Evolutionary conservation across 1,140 invertebrate genomes (phyloP).

Genomic region (Temnothorax nylanderi): DNA sequence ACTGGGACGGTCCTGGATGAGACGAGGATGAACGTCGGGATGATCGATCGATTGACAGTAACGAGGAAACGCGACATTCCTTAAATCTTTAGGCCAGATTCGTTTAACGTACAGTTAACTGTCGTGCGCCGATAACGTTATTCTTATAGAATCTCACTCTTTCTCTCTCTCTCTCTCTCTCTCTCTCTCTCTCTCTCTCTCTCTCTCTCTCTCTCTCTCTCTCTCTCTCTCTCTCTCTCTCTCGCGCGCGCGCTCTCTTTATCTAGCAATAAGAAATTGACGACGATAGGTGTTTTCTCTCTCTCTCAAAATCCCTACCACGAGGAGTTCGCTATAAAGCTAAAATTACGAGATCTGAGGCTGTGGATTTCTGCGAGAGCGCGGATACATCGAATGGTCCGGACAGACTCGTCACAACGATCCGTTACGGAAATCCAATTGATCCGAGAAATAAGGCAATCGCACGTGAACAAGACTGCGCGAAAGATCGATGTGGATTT

Average conservation of each 20-base stretch:
- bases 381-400: background rate
- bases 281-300: slow-evolving; percentile 37
- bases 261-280: slow-evolving; percentile 57
- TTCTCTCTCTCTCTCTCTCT: too few species aligned
- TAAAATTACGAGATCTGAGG: slow-evolving; percentile 38
- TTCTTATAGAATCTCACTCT: slow-evolving; percentile 37
- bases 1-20: background rate
- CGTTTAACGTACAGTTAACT: slow-evolving; percentile 45
- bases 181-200: slow-evolving; percentile 12
- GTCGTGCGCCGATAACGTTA: background rate
- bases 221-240: background rate
- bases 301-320: slow-evolving; percentile 45
- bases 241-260: background rate
- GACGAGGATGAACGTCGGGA: slow-evolving; percentile 8
- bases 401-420: background rate
- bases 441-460: slow-evolving; percentile 20
- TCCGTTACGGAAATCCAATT: background rate
- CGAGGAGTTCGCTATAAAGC: slow-evolving; percentile 41
- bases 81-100: slow-evolving; percentile 53
- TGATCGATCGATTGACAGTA: slow-evolving; percentile 14
- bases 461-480: background rate
- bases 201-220: slow-evolving; percentile 19
- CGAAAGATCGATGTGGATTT: background rate
- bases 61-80: slow-evolving; percentile 17
- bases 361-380: background rate